A percentile compares a stretch with the other conserved stretches of the same genome.
Evolutionary conservation across 2,888 invertebrate genomes (phyloP).

Genomic region (Caradrina clavipalpis): DNA sequence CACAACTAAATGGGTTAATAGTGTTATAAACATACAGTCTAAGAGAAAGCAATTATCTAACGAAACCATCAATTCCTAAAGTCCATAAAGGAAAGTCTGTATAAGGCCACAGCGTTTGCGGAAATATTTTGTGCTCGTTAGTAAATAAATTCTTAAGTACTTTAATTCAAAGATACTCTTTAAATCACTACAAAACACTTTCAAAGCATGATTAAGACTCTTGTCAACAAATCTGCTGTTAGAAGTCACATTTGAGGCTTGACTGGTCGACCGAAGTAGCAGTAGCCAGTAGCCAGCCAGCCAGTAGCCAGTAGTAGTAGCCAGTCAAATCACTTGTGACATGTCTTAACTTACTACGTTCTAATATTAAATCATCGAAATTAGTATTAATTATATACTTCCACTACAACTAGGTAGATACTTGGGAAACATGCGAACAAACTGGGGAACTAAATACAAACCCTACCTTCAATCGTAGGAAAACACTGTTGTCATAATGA

Average conservation of each 20-base stretch:
- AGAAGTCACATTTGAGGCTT: neutral
- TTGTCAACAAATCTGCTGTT: neutral
- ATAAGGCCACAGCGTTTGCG: neutral
- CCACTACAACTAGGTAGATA: neutral
- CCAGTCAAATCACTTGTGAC: neutral
- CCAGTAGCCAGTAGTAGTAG: neutral
- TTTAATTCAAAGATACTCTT: no score
- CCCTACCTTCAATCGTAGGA: neutral
- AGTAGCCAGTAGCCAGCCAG: neutral
- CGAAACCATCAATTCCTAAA: neutral
- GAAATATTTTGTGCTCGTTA: neutral
- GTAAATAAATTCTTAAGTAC: no score
- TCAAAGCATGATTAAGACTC: no score
- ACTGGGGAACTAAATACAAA: neutral
- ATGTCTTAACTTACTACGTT: no score
- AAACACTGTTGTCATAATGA: neutral
- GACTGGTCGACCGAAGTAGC: neutral
- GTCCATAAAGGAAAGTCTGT: neutral
- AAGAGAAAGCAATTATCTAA: neutral
- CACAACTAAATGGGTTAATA: neutral
- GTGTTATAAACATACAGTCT: neutral
- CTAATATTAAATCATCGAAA: no score
- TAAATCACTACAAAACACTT: no score
- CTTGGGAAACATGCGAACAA: neutral
- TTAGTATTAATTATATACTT: no score